Percentiles rank a stretch among this genome's conserved stretches.
phyloP scores from a whole-genome alignment of 2,113 vertebrate genomes.

The Elaphurus davidianus region DNA sequence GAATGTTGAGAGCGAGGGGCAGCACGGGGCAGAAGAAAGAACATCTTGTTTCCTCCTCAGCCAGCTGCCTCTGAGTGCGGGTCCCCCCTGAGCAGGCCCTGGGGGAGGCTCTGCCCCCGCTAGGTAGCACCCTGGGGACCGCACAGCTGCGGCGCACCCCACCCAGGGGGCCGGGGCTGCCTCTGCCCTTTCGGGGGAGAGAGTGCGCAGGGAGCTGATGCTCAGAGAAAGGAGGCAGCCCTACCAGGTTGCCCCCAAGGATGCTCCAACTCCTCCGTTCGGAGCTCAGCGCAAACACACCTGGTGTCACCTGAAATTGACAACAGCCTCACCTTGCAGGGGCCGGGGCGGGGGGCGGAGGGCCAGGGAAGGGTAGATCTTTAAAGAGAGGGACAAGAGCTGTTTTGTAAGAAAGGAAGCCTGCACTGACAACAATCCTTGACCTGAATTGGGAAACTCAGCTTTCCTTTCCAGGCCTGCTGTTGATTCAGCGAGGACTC shows the following conservation, averaged over 20 bases:
- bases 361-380: background rate
- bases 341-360: background rate
- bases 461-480: conserved; percentile 11
- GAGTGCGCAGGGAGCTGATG: background rate
- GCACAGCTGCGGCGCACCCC: background rate
- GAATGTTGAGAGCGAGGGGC: conserved; percentile 5
- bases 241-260: background rate
- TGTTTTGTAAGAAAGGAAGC: conserved; percentile 27
- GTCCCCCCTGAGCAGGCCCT: background rate
- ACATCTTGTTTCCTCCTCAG: conserved; percentile 60
- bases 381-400: background rate
- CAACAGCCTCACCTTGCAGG: background rate
- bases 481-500: conserved; percentile 27
- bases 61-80: background rate
- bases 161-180: background rate
- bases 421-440: background rate
- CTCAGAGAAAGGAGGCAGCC: background rate
- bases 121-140: conserved; percentile 28
- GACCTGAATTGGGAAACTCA: conserved; percentile 13
- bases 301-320: accelerated
- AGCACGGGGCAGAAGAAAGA: conserved; percentile 54
- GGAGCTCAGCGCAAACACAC: accelerated
- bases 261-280: background rate
- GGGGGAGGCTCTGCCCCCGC: background rate
- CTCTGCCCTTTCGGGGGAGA: background rate